phyloP scores from a whole-genome alignment of 2,888 invertebrate genomes.

The Drosophila setosimentum region DNA sequence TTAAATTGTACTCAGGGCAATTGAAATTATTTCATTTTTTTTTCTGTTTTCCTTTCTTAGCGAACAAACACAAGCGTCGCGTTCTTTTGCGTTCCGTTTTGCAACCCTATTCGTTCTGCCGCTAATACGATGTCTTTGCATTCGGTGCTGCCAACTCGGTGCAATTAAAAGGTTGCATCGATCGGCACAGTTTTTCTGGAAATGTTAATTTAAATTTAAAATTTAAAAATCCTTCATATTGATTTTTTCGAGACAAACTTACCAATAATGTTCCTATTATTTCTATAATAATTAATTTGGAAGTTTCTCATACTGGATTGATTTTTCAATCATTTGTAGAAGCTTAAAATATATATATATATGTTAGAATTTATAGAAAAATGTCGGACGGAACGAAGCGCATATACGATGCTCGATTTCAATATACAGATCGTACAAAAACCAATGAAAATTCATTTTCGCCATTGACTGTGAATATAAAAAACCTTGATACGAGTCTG shows the following conservation, averaged over 20 bases:
- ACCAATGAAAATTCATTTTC: constrained; percentile 61
- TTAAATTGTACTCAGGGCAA: constrained; percentile 29
- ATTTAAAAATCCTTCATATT: neutral
- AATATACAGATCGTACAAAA: constrained; percentile 71
- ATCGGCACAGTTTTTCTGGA: neutral
- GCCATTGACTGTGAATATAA: constrained; percentile 57
- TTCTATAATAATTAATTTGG: too few species aligned
- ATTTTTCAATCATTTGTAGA: constrained; percentile 19
- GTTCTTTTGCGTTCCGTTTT: constrained; percentile 57
- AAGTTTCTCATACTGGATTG: constrained; percentile 1
- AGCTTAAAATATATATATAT: neutral
- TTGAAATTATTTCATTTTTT: constrained; percentile 12
- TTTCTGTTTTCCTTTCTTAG: constrained; percentile 14
- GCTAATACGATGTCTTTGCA: constrained; percentile 45
- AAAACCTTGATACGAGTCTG: constrained; percentile 66
- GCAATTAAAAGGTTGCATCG: constrained; percentile 4
- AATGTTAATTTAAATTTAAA: neutral
- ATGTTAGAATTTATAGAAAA: constrained; percentile 13
- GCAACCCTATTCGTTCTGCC: constrained; percentile 58
- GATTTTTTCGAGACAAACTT: neutral
- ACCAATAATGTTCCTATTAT: neutral
- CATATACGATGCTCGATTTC: constrained; percentile 60
- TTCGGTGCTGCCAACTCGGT: constrained; percentile 30
- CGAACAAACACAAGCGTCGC: constrained; percentile 67
- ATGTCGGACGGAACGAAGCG: constrained; percentile 55